Evolutionary conservation across 1,140 invertebrate genomes (phyloP).

Genomic region (Drosophila bocki): DNA sequence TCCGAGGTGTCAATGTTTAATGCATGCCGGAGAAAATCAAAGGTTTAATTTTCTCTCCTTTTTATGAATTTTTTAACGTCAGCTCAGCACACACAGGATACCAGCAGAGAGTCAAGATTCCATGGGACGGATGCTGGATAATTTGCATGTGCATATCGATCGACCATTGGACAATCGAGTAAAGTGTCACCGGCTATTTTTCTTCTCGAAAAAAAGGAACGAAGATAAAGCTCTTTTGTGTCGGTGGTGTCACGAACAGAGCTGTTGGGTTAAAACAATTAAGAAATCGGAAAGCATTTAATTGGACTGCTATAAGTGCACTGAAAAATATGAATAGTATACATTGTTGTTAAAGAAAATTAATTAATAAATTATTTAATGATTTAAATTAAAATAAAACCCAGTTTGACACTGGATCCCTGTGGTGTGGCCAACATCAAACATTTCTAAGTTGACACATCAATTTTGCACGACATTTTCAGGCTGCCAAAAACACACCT

Average conservation of each 20-base stretch:
- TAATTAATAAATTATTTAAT: background rate
- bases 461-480: constrained; percentile 5
- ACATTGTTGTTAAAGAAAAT: background rate
- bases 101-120: constrained; percentile 13
- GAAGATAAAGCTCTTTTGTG: constrained; percentile 31
- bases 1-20: constrained; percentile 71
- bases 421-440: constrained; percentile 8
- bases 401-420: background rate
- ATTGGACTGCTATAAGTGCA: constrained; percentile 1
- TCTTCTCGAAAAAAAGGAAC: constrained; percentile 4
- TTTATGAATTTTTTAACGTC: constrained; percentile 37
- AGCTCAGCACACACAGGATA: constrained; percentile 15
- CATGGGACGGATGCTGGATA: constrained; percentile 20
- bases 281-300: constrained; percentile 30
- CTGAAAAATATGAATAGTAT: constrained; percentile 1
- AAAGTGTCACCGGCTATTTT: constrained; percentile 34
- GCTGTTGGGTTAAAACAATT: constrained; percentile 27
- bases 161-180: constrained; percentile 23
- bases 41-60: constrained; percentile 11
- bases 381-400: background rate
- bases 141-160: constrained; percentile 58
- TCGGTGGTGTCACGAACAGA: constrained; percentile 26
- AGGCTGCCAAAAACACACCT: background rate
- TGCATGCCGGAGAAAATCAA: constrained; percentile 44
- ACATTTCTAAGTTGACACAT: constrained; percentile 30